Evolutionary conservation across 1,140 invertebrate genomes (phyloP).

Genomic region (Plodia interpunctella): DNA sequence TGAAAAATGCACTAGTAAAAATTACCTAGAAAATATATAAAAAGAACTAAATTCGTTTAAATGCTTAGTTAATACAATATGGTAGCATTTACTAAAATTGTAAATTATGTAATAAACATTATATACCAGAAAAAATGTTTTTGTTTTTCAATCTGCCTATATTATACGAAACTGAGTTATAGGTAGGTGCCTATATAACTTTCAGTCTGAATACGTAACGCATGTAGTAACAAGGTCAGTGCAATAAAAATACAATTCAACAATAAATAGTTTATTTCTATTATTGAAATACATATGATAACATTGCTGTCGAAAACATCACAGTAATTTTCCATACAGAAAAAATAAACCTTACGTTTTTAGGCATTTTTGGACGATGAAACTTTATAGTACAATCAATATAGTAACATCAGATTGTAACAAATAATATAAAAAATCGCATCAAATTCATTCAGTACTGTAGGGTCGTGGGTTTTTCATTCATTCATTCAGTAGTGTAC

Average conservation of each 20-base stretch:
- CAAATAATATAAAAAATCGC: too few relatives aligned
- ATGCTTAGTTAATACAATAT: constrained; percentile 27
- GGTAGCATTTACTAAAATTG: constrained; percentile 29
- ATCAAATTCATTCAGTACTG: too few relatives aligned
- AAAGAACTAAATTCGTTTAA: neutral
- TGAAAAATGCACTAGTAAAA: neutral
- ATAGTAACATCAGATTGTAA: too few relatives aligned
- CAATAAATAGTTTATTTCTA: constrained; percentile 39
- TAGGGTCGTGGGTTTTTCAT: too few relatives aligned
- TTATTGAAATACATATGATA: constrained; percentile 37
- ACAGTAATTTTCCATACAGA: constrained; percentile 25
- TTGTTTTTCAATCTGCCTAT: neutral
- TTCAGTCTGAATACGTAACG: too few relatives aligned
- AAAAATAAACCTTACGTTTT: too few relatives aligned
- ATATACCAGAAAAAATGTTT: constrained; percentile 9
- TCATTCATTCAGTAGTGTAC: too few relatives aligned
- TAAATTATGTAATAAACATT: constrained; percentile 27
- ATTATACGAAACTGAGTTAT: too few relatives aligned
- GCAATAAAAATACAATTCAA: constrained; percentile 16
- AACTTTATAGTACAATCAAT: too few relatives aligned
- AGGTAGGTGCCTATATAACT: too few relatives aligned
- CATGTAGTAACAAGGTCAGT: too few relatives aligned
- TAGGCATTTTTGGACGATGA: too few relatives aligned
- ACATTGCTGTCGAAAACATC: constrained; percentile 24
- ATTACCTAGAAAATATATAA: neutral